Evolutionary conservation across 2,888 invertebrate species (phyloP), one percentile per base, ranked within the genome.

Genomic region (Operophtera brumata): DNA sequence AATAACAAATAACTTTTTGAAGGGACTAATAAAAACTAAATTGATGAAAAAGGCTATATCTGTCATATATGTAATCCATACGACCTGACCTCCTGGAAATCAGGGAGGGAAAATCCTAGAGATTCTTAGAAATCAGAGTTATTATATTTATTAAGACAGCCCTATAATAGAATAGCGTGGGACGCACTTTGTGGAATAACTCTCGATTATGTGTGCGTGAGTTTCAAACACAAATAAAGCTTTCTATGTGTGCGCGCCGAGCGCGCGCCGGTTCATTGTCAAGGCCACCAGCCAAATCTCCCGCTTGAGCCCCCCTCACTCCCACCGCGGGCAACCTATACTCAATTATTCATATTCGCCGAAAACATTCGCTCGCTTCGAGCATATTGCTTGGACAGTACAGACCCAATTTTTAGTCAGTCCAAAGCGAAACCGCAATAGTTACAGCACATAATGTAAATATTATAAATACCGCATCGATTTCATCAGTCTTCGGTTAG

Each of bases 211-310:
- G 76, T 77, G 75, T 81, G 84, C 72, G 86, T 82, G 76, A 70
- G 73, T 71, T 73, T 76, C 75, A 69, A 77, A 80, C 73, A 77
- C 75, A 74, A 75, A 73, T 72, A 73, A 68, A 65, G 58, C 63
- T 54, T 60, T 62, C 64, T 54, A 66, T 54, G 86, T 86, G 85
- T 84, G 87, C 75, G 84, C 77, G 83, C 84, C 87, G 87, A 20
- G 20, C 20, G 20, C 84, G 4, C 88, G 86, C 85, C 88, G 79
- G 88, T 88, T 86, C 87, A 88, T 82, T 88, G 86, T 84, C 88
- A 89, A 89, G 88, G 89, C 87, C 89, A 89, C 84, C 89, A 76
- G 82, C 89, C 89, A 83, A 88, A 89, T 87, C 86, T 87, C 84
- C 84, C 81, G 83, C 82, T 79, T 75, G 75, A 74, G 77, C 77